These are phyloP conservation scores for Rhadina sibilatrix DNA, from an alignment of 2,113 vertebrate genomes.

Conservation along the genomic window DNA sequence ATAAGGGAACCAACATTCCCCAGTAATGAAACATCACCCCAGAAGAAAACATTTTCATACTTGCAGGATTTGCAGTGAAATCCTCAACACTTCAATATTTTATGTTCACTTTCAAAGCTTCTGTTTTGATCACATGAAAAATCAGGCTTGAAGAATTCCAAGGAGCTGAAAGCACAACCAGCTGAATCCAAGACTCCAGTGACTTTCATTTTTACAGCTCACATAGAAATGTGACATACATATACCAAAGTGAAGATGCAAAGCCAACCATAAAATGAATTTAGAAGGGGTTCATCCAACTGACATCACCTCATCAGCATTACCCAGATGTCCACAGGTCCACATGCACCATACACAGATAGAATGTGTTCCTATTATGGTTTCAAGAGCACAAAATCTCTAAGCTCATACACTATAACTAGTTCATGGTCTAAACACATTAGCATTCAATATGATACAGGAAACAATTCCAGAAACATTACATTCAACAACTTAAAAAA, in stretches of 20 bases:
- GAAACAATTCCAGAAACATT: not conserved
- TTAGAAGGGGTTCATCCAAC: not conserved
- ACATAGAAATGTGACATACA: not conserved
- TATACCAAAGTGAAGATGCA: not conserved
- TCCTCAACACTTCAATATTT: not conserved
- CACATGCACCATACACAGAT: not conserved
- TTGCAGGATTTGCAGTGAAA: not conserved
- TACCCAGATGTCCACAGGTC: not conserved
- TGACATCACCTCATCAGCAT: not conserved
- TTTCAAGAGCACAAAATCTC: not conserved
- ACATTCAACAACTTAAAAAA: not conserved
- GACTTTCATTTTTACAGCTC: not conserved
- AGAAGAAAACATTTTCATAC: not conserved
- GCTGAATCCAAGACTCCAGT: not conserved
- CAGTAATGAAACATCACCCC: not conserved
- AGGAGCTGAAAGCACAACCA: not conserved
- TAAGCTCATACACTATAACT: not conserved
- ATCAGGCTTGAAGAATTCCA: not conserved
- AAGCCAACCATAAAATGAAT: not conserved
- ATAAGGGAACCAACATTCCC: not conserved
- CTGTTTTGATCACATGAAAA: not conserved
- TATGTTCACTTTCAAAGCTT: not conserved
- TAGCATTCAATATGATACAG: not conserved
- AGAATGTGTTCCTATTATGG: not conserved
- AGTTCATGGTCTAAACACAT: not conserved